Base-by-base conservation (phyloP, 2,888 invertebrate species). In the Melipona beecheii region DNA sequence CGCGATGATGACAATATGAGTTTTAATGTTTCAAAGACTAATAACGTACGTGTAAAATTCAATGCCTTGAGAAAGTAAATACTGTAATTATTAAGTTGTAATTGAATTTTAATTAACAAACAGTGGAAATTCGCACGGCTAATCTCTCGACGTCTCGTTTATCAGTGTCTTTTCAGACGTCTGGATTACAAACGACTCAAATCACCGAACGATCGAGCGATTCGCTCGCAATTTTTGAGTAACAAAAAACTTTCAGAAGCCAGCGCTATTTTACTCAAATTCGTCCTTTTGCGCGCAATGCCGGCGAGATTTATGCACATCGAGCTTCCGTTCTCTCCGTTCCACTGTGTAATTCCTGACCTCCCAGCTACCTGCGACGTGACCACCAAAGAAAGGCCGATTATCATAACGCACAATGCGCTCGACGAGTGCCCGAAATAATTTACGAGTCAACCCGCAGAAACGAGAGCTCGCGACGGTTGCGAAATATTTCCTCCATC, bases 281-380 rank as follows among this genome's bases (percentile, higher is more conserved):
- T 36, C 62, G 66, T 65, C 65, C 43, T 74, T 76, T 68, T 68
- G 78, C 43, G 84, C 68, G 78, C 88, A 87, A 86, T 85, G 73
- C 62, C 78, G n/a, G 17, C 50, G 24, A 75, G 85, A 90, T 90
- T 90, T 90, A 89, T 85, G 80, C 69, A 81, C 62, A 70, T 62
- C 56, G 27, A 62, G 36, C 58, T 81, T 79, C 66, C 74, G 70
- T 52, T 69, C 66, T 69, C 73, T 69, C 21, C 27, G 17, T 74
- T 70, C 24, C 74, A 19, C 36, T 31, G 9, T n/a, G 50, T 24
- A 17, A 43, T n/a, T 36, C 27, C 27, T 21, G 11, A 15, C 27
- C 60, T 21, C 15, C 21, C 50, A 36, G 5, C 31, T 31, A 17
- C 31, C 27, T 54, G 58, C n/a, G 58, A 76, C 69, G 56, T 58